These are phyloP conservation scores for Austrolebias charrua DNA, from an alignment of 2,797 vertebrate species.

Conservation along the genomic window DNA sequence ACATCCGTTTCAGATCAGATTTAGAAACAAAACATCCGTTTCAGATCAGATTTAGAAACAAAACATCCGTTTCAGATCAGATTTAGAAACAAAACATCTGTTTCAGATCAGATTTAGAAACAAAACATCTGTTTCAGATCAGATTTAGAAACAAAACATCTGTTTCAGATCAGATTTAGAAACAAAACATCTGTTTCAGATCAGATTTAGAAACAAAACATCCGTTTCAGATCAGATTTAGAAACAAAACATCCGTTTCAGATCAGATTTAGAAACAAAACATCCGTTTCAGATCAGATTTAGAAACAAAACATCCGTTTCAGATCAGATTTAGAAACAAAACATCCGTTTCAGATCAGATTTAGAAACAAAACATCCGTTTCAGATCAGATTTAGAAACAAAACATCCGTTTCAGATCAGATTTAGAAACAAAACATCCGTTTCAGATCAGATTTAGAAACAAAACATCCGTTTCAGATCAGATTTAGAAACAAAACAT, in stretches of 20 bases:
- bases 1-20: background rate
- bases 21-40: background rate
- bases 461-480: background rate
- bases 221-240: background rate
- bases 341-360: background rate
- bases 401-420: background rate
- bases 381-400: background rate
- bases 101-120: background rate
- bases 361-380: background rate
- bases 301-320: background rate
- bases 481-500: background rate
- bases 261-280: background rate
- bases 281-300: background rate
- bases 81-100: background rate
- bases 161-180: background rate
- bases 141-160: background rate
- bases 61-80: background rate
- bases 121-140: background rate
- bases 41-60: fast-evolving
- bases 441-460: background rate
- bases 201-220: background rate
- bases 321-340: background rate
- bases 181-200: background rate
- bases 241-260: background rate
- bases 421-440: background rate